A percentile compares a stretch with the other conserved stretches of the same genome.
These are phyloP conservation scores for Danio aesculapii DNA, from an alignment of 2,797 vertebrate genomes.

Conservation along the genomic window DNA sequence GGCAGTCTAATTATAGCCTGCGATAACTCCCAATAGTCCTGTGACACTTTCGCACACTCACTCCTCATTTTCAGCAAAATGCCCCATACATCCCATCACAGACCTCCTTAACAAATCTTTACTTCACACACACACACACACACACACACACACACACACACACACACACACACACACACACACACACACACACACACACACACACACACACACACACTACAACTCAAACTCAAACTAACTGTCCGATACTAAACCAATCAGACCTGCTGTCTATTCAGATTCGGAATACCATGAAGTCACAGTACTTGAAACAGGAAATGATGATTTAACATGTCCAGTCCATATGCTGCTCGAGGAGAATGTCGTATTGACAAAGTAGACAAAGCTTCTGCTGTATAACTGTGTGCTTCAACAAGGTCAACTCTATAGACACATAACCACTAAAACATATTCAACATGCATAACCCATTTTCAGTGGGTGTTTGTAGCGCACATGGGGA, in stretches of 20 bases:
- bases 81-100: conserved; percentile 10
- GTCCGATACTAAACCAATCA: not conserved
- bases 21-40: conserved; percentile 63
- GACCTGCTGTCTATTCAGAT: not conserved
- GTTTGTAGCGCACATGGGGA: not conserved
- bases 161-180: too few species aligned
- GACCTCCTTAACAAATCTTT: conserved; percentile 22
- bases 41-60: conserved; percentile 56
- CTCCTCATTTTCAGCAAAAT: conserved; percentile 21
- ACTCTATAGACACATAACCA: conserved; percentile 30
- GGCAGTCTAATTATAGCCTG: conserved; percentile 60
- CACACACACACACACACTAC: not conserved
- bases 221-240: conserved; percentile 17
- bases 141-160: not conserved
- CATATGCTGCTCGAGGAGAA: conserved; percentile 36
- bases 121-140: conserved; percentile 13
- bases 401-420: conserved; percentile 50
- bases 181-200: not conserved
- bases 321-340: conserved; percentile 31
- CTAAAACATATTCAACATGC: conserved; percentile 34
- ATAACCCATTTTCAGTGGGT: not conserved
- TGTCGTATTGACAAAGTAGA: conserved; percentile 49
- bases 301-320: conserved; percentile 15
- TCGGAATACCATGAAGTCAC: conserved; percentile 7
- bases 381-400: conserved; percentile 54